Percentiles rank a stretch among this genome's conserved stretches.
These are phyloP conservation scores for Xanthorhoe designata DNA, from an alignment of 2,888 invertebrate species.

Conservation along the genomic window DNA sequence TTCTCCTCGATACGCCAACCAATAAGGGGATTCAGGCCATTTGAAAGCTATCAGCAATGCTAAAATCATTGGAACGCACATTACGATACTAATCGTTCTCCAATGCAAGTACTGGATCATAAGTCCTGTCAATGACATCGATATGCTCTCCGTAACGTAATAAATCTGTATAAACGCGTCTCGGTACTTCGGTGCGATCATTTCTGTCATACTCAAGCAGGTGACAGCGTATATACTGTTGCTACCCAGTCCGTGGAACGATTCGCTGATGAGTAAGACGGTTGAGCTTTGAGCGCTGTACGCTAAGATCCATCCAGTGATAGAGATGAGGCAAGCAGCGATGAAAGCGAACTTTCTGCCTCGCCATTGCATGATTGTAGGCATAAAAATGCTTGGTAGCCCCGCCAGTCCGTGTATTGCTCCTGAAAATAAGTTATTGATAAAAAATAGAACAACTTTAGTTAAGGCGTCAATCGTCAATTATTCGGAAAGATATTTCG, in stretches of 20 bases:
- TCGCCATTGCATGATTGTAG: constrained; percentile 43
- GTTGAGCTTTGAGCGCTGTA: constrained; percentile 26
- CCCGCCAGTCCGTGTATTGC: constrained; percentile 48
- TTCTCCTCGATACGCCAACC: constrained; percentile 45
- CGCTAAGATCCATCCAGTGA: constrained; percentile 41
- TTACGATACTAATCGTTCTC: constrained; percentile 39
- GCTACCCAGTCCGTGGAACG: constrained; percentile 42
- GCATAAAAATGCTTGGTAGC: constrained; percentile 43
- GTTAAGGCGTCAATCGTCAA: too few relatives aligned
- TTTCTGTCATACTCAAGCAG: constrained; percentile 41
- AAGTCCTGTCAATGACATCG: constrained; percentile 34
- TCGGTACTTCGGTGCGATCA: constrained; percentile 42
- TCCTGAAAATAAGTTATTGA: constrained; percentile 36
- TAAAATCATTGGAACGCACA: constrained; percentile 36
- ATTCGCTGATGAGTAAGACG: constrained; percentile 38
- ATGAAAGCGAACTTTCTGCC: constrained; percentile 46
- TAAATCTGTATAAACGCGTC: constrained; percentile 30
- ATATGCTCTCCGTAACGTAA: constrained; percentile 20
- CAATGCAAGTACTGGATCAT: constrained; percentile 40
- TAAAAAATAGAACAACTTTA: too few relatives aligned
- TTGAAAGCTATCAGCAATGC: constrained; percentile 31
- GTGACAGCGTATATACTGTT: constrained; percentile 38
- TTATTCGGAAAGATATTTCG: too few relatives aligned
- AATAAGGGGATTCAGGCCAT: constrained; percentile 47
- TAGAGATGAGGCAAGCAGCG: constrained; percentile 34